Percentiles rank a stretch among this genome's conserved stretches.
phyloP scores from a whole-genome alignment of 2,797 vertebrate genomes.

The Gallirallus australis region DNA sequence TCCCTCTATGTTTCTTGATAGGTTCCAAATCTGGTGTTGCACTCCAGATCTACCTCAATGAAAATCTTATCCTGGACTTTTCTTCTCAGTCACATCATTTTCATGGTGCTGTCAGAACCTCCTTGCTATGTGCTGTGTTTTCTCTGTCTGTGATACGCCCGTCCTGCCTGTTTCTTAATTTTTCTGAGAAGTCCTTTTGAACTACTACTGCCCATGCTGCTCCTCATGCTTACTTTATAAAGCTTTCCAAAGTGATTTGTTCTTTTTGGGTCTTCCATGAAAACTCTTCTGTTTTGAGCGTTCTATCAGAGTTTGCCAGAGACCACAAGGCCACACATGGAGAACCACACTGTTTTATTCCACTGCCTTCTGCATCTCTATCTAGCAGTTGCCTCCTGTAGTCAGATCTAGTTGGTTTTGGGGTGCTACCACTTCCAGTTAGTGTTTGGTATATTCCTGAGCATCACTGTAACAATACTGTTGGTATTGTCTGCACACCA shows the following conservation, averaged over 20 bases:
- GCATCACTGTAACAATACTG: not conserved
- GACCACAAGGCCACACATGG: not conserved
- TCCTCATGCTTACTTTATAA: not conserved
- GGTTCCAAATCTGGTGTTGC: slow-evolving; percentile 32
- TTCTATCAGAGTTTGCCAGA: not conserved
- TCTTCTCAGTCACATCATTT: not conserved
- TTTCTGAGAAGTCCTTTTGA: not conserved
- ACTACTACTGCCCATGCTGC: not conserved
- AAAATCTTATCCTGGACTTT: not conserved
- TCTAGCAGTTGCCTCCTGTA: not conserved
- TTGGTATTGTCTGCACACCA: not conserved
- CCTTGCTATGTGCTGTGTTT: not conserved
- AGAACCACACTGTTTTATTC: not conserved
- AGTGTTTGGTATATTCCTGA: not conserved
- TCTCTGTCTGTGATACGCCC: not conserved
- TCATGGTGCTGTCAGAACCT: not conserved
- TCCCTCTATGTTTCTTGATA: not conserved
- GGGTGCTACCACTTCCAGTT: not conserved
- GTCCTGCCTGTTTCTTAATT: not conserved
- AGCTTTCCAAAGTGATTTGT: not conserved
- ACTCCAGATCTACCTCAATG: not conserved
- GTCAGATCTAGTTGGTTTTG: not conserved
- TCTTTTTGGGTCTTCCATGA: not conserved
- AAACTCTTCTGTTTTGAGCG: not conserved
- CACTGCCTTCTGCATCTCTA: not conserved